A percentile compares a stretch with the other conserved stretches of the same genome.
Conservation (phyloP, 2,888 invertebrate genomes). For the Amiota minor region DNA sequence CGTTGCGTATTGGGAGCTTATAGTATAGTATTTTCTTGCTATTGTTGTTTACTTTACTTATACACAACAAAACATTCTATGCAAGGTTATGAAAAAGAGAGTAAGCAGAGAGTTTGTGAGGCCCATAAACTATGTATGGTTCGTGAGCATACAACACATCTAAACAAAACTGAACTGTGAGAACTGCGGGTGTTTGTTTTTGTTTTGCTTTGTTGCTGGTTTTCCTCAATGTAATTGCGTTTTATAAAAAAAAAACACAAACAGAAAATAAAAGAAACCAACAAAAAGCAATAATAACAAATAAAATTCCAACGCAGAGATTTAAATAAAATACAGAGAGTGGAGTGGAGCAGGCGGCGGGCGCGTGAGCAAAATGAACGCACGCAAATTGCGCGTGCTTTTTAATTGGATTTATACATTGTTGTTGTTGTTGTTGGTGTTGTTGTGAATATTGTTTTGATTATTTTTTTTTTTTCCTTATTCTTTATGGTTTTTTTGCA, state of each 20-base stretch:
- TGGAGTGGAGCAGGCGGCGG: background rate
- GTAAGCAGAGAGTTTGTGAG: no score
- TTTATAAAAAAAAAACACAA: background rate
- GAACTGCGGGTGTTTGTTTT: background rate
- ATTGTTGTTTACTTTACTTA: background rate
- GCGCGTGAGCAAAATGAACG: background rate
- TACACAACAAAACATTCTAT: no score
- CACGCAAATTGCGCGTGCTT: slow-evolving; percentile 17
- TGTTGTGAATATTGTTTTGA: slow-evolving; percentile 6
- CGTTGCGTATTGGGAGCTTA: no score
- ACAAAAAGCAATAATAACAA: background rate
- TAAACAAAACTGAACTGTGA: no score
- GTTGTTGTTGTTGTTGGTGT: slow-evolving; percentile 3
- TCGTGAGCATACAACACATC: no score
- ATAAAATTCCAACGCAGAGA: slow-evolving; percentile 19
- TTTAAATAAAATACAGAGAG: background rate
- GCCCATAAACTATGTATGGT: no score
- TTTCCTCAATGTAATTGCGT: background rate
- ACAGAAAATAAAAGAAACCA: no score
- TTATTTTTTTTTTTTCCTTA: background rate
- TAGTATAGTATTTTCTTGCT: background rate
- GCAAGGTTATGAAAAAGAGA: no score
- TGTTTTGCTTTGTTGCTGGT: background rate
- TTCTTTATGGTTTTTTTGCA: background rate
- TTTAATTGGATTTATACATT: slow-evolving; percentile 1